Base-by-base conservation (phyloP, 2,797 vertebrate genomes). In the Garrulus glandarius region DNA sequence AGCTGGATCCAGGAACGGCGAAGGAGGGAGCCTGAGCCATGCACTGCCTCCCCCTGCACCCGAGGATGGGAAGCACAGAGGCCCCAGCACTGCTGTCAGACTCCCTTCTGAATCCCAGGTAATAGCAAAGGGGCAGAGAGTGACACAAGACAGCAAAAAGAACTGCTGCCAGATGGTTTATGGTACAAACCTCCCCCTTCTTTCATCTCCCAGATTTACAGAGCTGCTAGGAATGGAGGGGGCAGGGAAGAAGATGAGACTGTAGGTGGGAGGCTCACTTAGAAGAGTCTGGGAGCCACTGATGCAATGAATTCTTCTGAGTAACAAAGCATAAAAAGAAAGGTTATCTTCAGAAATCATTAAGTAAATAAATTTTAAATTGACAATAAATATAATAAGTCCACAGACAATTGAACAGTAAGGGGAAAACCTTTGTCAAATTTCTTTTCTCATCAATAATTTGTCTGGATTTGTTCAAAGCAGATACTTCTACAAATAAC, bases 1-100 rank as follows among this genome's bases (percentile, higher is more conserved):
- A 52, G 36, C 27, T 65, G 63, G 5, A 22, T 21, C 2, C 24
- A 3, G 30, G 47, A 23, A 53, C 1, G 17, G 13, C 0, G 0
- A 43, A 76, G 44, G 5, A 19, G 56, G 24, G 55, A 85, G 39
- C 36, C 23, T 15, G 57, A 57, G 63, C 52, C 47, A 6, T 4
- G 20, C 27, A 2, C 15, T 36, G 39, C 47, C 20, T 59, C 9
- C 13, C 44, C 6, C 17, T 4, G 18, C 61, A 12, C 59, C 43
- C 15, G 2, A 46, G 39, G 22, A 11, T 29, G 55, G 55, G 47
- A 59, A 89, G 30, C 6, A 26, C 30, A 19, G 44, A 29, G 74
- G 55, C 20, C 27, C 41, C 34, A 3, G 39, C 7, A 5, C 9
- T 0, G 2, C 43, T 79, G 32, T 5, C 72, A 52, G n/a, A 59